Evolutionary conservation across 2,797 vertebrate genomes (phyloP).

Genomic region (Manis pentadactyla): DNA sequence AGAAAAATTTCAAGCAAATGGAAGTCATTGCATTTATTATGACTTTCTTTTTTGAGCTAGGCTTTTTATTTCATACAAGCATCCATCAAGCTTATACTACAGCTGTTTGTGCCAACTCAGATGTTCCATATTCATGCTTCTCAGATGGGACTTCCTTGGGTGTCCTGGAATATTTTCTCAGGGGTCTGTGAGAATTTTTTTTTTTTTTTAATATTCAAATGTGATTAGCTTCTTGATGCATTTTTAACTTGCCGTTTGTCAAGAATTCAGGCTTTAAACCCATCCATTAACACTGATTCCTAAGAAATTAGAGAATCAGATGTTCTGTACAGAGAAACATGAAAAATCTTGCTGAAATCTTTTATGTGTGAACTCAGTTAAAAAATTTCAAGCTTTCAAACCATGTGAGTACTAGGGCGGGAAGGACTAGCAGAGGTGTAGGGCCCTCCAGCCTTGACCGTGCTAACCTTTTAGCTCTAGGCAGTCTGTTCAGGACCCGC

Average conservation of each 20-base stretch:
- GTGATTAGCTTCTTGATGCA: slow-evolving; percentile 10
- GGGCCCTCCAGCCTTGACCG: neutral
- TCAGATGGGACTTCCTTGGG: neutral
- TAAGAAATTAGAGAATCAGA: slow-evolving; percentile 26
- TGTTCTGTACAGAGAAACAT: slow-evolving; percentile 19
- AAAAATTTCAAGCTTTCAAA: neutral
- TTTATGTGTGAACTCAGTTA: neutral
- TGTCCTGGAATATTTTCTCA: neutral
- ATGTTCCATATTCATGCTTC: neutral
- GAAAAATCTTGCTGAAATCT: neutral
- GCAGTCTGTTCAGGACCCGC: neutral
- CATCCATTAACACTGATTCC: neutral
- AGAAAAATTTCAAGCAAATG: slow-evolving; percentile 14
- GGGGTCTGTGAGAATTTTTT: neutral
- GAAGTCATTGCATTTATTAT: slow-evolving; percentile 40
- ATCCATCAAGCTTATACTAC: neutral
- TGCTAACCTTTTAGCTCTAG: neutral
- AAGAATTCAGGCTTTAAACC: neutral
- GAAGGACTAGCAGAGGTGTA: neutral
- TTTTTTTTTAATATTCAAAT: slow-evolving; percentile 31
- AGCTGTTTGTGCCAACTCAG: neutral
- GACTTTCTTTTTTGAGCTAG: neutral
- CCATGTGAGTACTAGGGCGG: neutral
- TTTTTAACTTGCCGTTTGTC: slow-evolving; percentile 1
- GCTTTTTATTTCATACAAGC: slow-evolving; percentile 1